These are phyloP conservation scores for Loris lydekkerianus DNA, from an alignment of 2,797 vertebrate genomes.

Conservation along the genomic window DNA sequence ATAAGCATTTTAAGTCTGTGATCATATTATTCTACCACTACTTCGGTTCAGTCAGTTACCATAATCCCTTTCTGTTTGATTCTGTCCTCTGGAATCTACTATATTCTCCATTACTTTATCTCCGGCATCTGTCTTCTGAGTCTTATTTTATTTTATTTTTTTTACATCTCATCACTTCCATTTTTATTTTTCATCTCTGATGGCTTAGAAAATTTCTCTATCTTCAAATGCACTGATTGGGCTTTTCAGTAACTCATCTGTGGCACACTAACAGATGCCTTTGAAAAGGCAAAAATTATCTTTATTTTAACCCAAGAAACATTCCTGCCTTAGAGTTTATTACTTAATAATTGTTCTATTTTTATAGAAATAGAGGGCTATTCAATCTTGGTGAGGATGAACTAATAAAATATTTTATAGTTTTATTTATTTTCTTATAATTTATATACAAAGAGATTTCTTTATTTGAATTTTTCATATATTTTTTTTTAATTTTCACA, in stretches of 20 bases:
- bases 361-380: background rate
- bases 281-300: background rate
- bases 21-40: background rate
- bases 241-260: background rate
- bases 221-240: background rate
- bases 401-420: slow-evolving; percentile 2
- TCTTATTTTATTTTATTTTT: background rate
- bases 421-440: background rate
- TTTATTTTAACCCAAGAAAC: background rate
- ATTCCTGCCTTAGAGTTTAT: background rate
- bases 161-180: background rate
- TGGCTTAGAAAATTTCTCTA: background rate
- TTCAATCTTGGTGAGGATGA: background rate
- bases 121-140: background rate
- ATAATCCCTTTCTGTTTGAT: background rate
- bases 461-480: background rate
- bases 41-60: background rate
- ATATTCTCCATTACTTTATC: background rate
- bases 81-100: background rate
- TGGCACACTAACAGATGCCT: background rate
- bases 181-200: background rate
- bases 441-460: background rate
- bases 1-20: background rate
- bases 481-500: background rate
- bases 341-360: background rate